phyloP scores from a whole-genome alignment of 2,113 vertebrate species.

The Thalassarche chlororhynchos region DNA sequence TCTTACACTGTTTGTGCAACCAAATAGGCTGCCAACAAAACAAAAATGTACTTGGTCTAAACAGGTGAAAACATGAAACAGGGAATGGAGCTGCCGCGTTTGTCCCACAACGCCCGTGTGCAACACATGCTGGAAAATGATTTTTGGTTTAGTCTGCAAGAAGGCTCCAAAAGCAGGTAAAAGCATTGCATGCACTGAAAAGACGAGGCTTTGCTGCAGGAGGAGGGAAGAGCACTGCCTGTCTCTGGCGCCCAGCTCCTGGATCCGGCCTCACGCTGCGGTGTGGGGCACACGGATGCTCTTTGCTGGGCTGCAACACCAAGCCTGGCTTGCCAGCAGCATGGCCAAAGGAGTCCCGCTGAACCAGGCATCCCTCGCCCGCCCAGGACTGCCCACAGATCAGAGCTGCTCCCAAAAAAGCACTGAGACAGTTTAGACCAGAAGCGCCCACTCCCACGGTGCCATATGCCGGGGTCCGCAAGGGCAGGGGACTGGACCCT shows the following conservation, averaged over 20 bases:
- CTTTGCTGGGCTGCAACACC: not conserved
- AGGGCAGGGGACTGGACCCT: rapidly evolving
- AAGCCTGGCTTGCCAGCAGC: not conserved
- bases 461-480: rapidly evolving
- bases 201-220: not conserved
- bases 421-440: not conserved
- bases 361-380: rapidly evolving
- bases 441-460: not conserved
- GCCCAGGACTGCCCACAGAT: not conserved
- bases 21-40: slow-evolving; percentile 17
- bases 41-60: not conserved
- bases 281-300: not conserved
- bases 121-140: not conserved
- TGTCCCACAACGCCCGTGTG: not conserved
- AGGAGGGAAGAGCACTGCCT: not conserved
- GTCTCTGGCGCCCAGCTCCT: not conserved
- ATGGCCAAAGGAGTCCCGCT: rapidly evolving
- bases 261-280: not conserved
- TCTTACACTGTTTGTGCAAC: slow-evolving; percentile 46
- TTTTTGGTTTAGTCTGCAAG: not conserved
- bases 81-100: not conserved
- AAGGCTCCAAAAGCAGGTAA: not conserved
- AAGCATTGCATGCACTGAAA: not conserved
- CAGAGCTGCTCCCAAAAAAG: not conserved
- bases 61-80: slow-evolving; percentile 35